A percentile compares a stretch with the other conserved stretches of the same genome.
These are phyloP conservation scores for Apostichopus parvimensis DNA, from an alignment of 35 echinoderm and acorn worm species.

Conservation along the genomic window DNA sequence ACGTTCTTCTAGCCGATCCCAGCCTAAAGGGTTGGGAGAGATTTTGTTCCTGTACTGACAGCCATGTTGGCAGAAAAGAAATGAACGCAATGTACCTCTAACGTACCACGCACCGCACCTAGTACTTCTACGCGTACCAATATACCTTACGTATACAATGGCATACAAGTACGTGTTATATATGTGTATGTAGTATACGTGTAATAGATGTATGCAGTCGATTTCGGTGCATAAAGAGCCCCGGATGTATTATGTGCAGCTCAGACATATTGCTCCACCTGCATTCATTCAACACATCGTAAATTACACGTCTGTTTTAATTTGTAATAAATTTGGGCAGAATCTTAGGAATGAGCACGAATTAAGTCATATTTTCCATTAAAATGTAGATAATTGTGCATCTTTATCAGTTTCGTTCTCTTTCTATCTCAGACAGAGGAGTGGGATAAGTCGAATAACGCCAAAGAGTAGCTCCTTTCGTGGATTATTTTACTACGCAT, in stretches of 20 bases:
- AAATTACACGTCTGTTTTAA: neutral
- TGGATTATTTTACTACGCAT: slow-evolving; percentile 45
- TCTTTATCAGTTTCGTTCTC: neutral
- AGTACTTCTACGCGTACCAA: neutral
- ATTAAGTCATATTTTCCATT: no score
- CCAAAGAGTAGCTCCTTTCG: neutral
- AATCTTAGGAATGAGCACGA: neutral
- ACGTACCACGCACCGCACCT: neutral
- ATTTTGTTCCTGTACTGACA: neutral
- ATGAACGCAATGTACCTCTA: neutral
- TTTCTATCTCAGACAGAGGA: neutral
- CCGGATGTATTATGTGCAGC: neutral
- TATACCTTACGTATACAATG: neutral
- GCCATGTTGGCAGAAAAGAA: slow-evolving; percentile 57
- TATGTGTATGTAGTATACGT: neutral
- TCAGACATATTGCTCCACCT: slow-evolving; percentile 1
- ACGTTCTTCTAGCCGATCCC: slow-evolving; percentile 47
- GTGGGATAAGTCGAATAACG: no score
- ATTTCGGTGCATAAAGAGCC: neutral
- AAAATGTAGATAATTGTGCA: no score
- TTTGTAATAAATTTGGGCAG: neutral
- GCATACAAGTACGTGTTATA: neutral
- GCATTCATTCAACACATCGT: neutral
- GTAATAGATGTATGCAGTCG: neutral
- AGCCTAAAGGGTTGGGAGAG: slow-evolving; percentile 57